Percentiles rank a stretch among this genome's conserved stretches.
Conservation (phyloP, 2,888 invertebrate genomes). For the Isotomurus palustris region DNA sequence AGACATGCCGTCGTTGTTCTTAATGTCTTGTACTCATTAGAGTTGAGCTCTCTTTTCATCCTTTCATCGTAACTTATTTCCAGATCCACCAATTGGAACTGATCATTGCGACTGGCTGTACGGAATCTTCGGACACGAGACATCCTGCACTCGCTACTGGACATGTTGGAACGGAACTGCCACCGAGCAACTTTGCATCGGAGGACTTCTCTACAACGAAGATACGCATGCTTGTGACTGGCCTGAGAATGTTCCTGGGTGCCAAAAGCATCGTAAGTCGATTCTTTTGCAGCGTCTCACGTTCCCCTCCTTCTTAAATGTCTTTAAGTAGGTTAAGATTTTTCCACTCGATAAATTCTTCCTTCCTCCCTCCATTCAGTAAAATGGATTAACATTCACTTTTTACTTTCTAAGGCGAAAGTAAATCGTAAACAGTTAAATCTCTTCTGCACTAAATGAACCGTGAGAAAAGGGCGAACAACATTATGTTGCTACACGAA, state of each 20-base stretch:
- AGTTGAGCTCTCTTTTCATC: neutral
- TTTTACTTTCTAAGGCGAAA: no score
- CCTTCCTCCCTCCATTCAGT: no score
- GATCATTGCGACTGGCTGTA: slow-evolving; percentile 91
- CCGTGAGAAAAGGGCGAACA: no score
- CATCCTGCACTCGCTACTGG: slow-evolving; percentile 88
- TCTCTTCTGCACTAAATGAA: no score
- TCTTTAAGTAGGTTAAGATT: neutral
- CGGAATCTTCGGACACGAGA: slow-evolving; percentile 90
- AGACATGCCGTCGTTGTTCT: neutral
- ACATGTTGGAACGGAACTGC: slow-evolving; percentile 93
- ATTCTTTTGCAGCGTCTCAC: no score
- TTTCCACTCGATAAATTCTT: neutral
- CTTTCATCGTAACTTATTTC: neutral
- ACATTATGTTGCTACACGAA: no score
- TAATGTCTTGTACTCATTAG: no score
- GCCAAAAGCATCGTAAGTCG: slow-evolving; percentile 87
- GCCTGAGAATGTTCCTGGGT: slow-evolving; percentile 89
- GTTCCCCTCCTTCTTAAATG: no score
- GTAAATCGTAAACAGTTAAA: no score
- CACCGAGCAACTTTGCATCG: slow-evolving; percentile 86
- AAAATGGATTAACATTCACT: no score
- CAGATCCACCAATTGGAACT: slow-evolving; percentile 74
- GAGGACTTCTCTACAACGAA: slow-evolving; percentile 84
- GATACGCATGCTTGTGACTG: slow-evolving; percentile 86